These are phyloP conservation scores for Chinchilla lanigera DNA, from an alignment of 2,113 vertebrate genomes.

Conservation along the genomic window DNA sequence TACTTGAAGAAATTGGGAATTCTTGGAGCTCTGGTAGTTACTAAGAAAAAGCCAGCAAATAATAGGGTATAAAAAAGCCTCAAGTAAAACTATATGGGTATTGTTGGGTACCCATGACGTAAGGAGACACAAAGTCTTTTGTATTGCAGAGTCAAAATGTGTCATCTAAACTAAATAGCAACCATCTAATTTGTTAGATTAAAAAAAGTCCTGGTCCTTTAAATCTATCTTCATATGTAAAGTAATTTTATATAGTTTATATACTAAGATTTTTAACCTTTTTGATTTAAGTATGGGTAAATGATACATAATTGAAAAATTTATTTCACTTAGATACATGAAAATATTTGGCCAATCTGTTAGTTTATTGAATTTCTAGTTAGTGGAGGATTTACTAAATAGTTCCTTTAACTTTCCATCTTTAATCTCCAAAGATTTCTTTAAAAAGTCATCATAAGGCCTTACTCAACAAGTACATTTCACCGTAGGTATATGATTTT, in stretches of 20 bases:
- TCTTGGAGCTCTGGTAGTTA: conserved; percentile 46
- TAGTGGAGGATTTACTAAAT: neutral
- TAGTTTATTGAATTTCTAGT: neutral
- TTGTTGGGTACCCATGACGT: neutral
- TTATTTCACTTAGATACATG: neutral
- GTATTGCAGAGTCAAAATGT: conserved; percentile 40
- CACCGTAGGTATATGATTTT: neutral
- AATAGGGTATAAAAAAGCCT: conserved; percentile 69
- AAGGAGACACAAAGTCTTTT: conserved; percentile 46
- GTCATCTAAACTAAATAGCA: conserved; percentile 16
- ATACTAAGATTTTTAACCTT: neutral
- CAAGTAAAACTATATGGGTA: conserved; percentile 71
- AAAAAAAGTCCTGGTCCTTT: neutral
- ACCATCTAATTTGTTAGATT: neutral
- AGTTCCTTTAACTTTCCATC: neutral
- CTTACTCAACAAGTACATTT: neutral
- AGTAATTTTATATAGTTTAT: neutral
- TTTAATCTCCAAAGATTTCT: neutral
- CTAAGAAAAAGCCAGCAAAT: conserved; percentile 71
- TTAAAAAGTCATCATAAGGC: neutral
- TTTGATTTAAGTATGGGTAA: conserved; percentile 20
- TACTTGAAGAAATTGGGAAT: conserved; percentile 59
- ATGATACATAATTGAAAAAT: neutral
- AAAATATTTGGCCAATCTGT: neutral
- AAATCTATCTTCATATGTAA: conserved; percentile 1